These are phyloP conservation scores for Denticeps clupeoides DNA, from an alignment of 2,797 vertebrate genomes.

Conservation along the genomic window DNA sequence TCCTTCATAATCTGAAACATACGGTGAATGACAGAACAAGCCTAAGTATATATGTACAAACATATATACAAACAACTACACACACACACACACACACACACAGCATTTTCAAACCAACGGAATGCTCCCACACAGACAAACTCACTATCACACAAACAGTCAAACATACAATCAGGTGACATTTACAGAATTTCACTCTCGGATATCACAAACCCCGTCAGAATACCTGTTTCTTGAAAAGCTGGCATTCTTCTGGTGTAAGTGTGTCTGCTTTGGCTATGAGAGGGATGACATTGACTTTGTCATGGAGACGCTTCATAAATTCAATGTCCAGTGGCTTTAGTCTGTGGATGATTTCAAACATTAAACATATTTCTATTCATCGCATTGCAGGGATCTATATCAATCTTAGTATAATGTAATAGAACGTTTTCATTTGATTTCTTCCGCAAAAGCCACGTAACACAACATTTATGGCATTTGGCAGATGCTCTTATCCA, in stretches of 20 bases:
- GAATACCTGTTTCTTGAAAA: conserved; percentile 69
- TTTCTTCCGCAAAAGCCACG: too few relatives aligned
- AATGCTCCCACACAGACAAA: not conserved
- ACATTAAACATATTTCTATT: too few relatives aligned
- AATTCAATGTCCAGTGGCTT: conserved; percentile 74
- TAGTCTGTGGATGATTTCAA: conserved; percentile 35
- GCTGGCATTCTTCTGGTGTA: conserved; percentile 69
- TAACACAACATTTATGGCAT: too few relatives aligned
- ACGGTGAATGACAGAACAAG: not conserved
- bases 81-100: not conserved
- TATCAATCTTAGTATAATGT: too few relatives aligned
- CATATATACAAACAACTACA: not conserved
- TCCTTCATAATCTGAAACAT: conserved; percentile 68
- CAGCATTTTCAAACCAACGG: too few relatives aligned
- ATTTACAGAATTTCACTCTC: not conserved
- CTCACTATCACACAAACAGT: not conserved
- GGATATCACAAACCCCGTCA: not conserved
- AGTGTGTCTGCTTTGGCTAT: conserved; percentile 71
- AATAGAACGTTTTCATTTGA: too few relatives aligned
- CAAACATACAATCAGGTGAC: not conserved
- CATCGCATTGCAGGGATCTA: too few relatives aligned
- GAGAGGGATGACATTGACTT: conserved; percentile 72
- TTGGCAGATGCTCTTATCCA: too few relatives aligned
- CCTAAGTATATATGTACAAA: not conserved
- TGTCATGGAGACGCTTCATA: conserved; percentile 73